Percentiles rank a stretch among this genome's conserved stretches.
Conservation (phyloP, 1,140 invertebrate species). For the Cyphomyrmex costatus region DNA sequence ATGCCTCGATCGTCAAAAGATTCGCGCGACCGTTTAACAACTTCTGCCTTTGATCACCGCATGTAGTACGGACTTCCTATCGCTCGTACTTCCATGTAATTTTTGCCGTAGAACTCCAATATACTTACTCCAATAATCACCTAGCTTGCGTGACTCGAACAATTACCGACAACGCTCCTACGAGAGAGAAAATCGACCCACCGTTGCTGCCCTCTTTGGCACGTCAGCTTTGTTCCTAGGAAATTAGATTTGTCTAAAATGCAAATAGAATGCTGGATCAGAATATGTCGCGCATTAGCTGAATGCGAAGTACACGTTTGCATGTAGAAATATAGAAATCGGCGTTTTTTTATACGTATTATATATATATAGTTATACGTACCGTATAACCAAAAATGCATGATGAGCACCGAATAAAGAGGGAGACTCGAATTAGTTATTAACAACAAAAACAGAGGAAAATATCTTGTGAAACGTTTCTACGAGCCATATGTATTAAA, state of each 20-base stretch:
- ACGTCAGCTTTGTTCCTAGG: constrained; percentile 73
- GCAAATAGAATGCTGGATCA: constrained; percentile 74
- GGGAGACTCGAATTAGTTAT: neutral
- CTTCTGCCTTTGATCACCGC: constrained; percentile 51
- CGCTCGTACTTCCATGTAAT: constrained; percentile 49
- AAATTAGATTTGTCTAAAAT: constrained; percentile 80
- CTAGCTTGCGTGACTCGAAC: constrained; percentile 68
- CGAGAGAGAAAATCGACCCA: constrained; percentile 65
- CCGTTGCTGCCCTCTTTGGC: constrained; percentile 49
- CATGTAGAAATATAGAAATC: constrained; percentile 45
- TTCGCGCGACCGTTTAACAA: constrained; percentile 61
- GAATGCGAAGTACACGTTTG: constrained; percentile 30
- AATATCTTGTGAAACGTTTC: neutral
- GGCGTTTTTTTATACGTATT: too few relatives aligned
- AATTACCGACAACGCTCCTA: constrained; percentile 68
- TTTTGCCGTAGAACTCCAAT: constrained; percentile 48
- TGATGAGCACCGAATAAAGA: neutral
- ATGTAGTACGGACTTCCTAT: constrained; percentile 24
- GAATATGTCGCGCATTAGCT: constrained; percentile 56
- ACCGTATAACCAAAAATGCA: constrained; percentile 1
- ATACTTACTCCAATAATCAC: constrained; percentile 70
- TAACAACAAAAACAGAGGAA: neutral
- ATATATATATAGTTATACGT: neutral
- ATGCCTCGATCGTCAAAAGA: constrained; percentile 53
- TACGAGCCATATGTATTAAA: neutral